Evolutionary conservation across 2,113 vertebrate genomes (phyloP).

Genomic region (Oophaga pumilio): DNA sequence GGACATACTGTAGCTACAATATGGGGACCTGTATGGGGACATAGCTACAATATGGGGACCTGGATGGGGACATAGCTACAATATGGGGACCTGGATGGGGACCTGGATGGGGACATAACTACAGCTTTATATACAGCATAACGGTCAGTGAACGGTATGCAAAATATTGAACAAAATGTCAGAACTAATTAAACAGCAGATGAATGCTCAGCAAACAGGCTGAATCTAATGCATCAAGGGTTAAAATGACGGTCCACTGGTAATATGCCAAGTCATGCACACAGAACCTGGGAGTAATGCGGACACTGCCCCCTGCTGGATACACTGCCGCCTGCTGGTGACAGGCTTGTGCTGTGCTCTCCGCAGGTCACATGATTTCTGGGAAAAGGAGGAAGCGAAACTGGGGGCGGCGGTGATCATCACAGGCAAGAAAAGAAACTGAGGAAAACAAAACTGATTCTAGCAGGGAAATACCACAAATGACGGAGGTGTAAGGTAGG

Average conservation of each 20-base stretch:
- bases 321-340: background rate
- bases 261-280: too few species aligned
- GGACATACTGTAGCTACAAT: too few species aligned
- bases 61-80: too few species aligned
- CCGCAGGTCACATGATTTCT: conserved; percentile 79
- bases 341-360: background rate
- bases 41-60: too few species aligned
- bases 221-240: background rate
- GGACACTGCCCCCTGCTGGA: background rate
- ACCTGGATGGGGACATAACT: too few species aligned
- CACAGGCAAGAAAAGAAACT: conserved; percentile 56
- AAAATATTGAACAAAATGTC: too few species aligned
- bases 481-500: conserved; percentile 18
- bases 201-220: too few species aligned
- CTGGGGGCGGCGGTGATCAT: background rate
- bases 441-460: background rate
- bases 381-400: conserved; percentile 66
- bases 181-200: too few species aligned
- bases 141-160: too few species aligned
- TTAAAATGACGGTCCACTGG: background rate
- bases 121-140: too few species aligned
- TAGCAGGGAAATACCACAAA: background rate
- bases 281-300: background rate
- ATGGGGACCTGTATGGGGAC: too few species aligned
- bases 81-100: too few species aligned